phyloP scores from a whole-genome alignment of 2,113 vertebrate genomes.

The Maccullochella peelii region DNA sequence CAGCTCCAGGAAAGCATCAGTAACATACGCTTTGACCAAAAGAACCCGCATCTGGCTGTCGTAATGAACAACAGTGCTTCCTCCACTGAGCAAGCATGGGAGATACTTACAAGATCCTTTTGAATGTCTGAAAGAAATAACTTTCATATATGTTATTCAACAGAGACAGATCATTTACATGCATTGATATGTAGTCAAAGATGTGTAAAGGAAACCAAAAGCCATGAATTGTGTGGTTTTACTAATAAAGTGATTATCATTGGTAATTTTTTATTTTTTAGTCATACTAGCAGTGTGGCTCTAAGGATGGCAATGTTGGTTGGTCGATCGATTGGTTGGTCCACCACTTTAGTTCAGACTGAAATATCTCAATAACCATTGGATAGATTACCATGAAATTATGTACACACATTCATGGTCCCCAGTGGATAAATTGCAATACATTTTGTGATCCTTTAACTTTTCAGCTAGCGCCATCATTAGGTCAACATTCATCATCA shows the following conservation, averaged over 20 bases:
- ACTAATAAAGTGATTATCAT: neutral
- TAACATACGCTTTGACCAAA: slow-evolving; percentile 46
- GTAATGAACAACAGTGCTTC: slow-evolving; percentile 53
- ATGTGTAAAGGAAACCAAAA: neutral
- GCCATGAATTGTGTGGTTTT: neutral
- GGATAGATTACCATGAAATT: neutral
- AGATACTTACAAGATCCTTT: slow-evolving; percentile 35
- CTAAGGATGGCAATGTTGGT: neutral
- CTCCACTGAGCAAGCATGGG: slow-evolving; percentile 20
- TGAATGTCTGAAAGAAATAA: slow-evolving; percentile 32
- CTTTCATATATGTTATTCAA: neutral
- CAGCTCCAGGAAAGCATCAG: slow-evolving; percentile 55
- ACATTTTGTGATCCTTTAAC: neutral
- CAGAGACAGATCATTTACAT: neutral
- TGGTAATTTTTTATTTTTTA: neutral
- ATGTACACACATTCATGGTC: neutral
- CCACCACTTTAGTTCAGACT: neutral
- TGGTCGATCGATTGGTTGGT: too few relatives aligned
- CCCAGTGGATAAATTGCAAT: neutral
- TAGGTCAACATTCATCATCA: too few relatives aligned
- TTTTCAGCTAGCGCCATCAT: neutral
- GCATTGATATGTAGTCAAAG: neutral
- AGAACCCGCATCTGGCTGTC: slow-evolving; percentile 61
- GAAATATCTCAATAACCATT: neutral
- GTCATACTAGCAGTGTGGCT: neutral